Percentiles rank a stretch among this genome's conserved stretches.
Evolutionary conservation across 1,140 invertebrate species (phyloP).

Genomic region (Parasteatoda tepidariorum): DNA sequence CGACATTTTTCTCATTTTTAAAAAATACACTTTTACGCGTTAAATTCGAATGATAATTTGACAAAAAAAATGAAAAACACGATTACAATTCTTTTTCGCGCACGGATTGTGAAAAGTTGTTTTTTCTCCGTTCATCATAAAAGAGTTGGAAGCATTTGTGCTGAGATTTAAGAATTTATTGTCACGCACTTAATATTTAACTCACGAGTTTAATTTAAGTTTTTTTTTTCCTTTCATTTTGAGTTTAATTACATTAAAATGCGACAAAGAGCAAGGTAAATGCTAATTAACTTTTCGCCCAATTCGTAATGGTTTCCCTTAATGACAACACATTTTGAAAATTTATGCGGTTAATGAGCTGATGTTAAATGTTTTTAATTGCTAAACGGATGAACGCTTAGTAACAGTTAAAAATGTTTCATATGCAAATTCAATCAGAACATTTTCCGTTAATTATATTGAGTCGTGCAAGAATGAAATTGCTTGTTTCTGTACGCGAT

Average conservation of each 20-base stretch:
- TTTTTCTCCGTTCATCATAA: not conserved
- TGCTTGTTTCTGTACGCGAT: not conserved
- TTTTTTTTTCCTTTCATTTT: not conserved
- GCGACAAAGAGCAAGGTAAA: slow-evolving; percentile 41
- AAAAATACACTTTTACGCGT: no score
- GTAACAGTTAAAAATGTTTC: not conserved
- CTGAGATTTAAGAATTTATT: slow-evolving; percentile 19
- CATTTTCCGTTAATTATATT: slow-evolving; percentile 28
- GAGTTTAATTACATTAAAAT: slow-evolving; percentile 51
- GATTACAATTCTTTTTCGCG: no score
- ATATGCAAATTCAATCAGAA: slow-evolving; percentile 46
- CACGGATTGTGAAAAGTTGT: not conserved
- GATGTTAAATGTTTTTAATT: slow-evolving; percentile 58
- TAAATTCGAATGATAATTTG: no score
- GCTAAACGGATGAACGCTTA: slow-evolving; percentile 12
- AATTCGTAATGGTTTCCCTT: slow-evolving; percentile 46
- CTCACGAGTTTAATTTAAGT: not conserved
- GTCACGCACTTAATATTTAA: slow-evolving; percentile 52
- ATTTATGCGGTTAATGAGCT: slow-evolving; percentile 34
- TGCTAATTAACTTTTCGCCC: slow-evolving; percentile 45
- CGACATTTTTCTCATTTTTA: no score
- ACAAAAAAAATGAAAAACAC: no score
- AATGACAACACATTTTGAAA: slow-evolving; percentile 52
- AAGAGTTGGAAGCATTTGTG: slow-evolving; percentile 3
- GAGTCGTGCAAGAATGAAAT: not conserved